Evolutionary conservation across 2,888 invertebrate species (phyloP).

Genomic region (Euspilapteryx auroguttella): DNA sequence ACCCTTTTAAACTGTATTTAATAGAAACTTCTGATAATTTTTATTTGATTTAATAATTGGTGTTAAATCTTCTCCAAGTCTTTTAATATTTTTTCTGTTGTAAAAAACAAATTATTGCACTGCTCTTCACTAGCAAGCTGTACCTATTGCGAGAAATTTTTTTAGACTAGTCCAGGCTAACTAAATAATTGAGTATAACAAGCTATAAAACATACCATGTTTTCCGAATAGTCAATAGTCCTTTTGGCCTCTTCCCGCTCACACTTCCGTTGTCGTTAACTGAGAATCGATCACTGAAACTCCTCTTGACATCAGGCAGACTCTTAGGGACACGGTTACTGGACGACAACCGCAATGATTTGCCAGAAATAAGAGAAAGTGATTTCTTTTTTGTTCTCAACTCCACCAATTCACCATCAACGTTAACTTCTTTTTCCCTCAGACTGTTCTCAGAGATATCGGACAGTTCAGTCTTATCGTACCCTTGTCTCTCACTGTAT

Average conservation of each 20-base stretch:
- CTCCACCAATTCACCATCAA: slow-evolving; percentile 16
- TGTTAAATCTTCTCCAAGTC: too few relatives aligned
- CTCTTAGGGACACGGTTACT: slow-evolving; percentile 17
- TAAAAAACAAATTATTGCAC: too few relatives aligned
- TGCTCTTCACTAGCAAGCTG: too few relatives aligned
- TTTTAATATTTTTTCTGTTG: too few relatives aligned
- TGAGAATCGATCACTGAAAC: slow-evolving; percentile 48
- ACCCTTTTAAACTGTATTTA: too few relatives aligned
- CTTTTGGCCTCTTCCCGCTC: slow-evolving; percentile 28
- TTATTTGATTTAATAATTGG: too few relatives aligned
- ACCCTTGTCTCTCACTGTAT: slow-evolving; percentile 49
- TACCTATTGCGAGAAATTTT: too few relatives aligned
- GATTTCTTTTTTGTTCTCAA: slow-evolving; percentile 17
- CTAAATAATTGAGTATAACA: not conserved
- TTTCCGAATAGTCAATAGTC: slow-evolving; percentile 44
- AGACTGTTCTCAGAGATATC: too few relatives aligned
- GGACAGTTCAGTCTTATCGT: slow-evolving; percentile 20
- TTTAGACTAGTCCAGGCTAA: too few relatives aligned
- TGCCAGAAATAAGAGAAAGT: slow-evolving; percentile 22
- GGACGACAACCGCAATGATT: slow-evolving; percentile 31
- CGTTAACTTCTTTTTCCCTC: too few relatives aligned
- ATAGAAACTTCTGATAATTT: too few relatives aligned
- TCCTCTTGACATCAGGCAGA: slow-evolving; percentile 42
- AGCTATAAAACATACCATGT: slow-evolving; percentile 31
- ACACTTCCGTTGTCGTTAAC: slow-evolving; percentile 36